Conservation (phyloP, 2,888 invertebrate species). For the Pheosia gnoma region DNA sequence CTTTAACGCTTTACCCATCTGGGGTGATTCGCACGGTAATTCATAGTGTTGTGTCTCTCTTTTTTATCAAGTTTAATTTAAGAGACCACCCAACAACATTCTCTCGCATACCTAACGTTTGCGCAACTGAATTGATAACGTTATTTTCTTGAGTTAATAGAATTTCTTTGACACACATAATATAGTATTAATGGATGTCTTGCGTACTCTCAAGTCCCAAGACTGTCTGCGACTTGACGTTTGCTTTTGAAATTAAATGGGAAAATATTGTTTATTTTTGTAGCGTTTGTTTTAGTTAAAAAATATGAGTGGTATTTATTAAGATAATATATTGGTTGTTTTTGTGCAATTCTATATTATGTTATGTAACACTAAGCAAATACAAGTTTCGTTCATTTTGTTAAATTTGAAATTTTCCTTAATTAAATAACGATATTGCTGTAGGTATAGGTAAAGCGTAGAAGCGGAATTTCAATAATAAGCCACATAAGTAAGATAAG, state of each 20-base stretch:
- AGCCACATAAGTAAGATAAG: too few relatives aligned
- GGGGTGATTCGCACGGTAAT: constrained; percentile 34
- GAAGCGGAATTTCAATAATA: too few relatives aligned
- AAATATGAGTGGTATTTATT: background rate
- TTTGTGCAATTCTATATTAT: too few relatives aligned
- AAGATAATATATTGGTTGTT: background rate
- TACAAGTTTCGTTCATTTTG: too few relatives aligned
- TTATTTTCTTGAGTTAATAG: constrained; percentile 10
- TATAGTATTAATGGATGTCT: constrained; percentile 1
- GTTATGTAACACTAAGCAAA: too few relatives aligned
- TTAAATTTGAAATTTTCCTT: too few relatives aligned
- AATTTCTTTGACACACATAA: constrained; percentile 5
- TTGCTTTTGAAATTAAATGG: constrained; percentile 4
- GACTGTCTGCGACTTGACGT: constrained; percentile 1
- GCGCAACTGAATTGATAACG: constrained; percentile 24
- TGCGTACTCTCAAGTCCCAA: background rate
- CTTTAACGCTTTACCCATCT: constrained; percentile 43
- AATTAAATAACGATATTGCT: too few relatives aligned
- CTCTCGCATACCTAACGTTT: constrained; percentile 20
- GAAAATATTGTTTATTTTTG: constrained; percentile 1
- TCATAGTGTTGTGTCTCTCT: constrained; percentile 47
- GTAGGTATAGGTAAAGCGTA: too few relatives aligned
- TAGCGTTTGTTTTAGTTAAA: background rate
- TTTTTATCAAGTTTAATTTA: constrained; percentile 22
- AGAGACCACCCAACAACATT: constrained; percentile 30